Base-by-base conservation (phyloP, 1,140 invertebrate genomes). In the Drosophila parvula region DNA sequence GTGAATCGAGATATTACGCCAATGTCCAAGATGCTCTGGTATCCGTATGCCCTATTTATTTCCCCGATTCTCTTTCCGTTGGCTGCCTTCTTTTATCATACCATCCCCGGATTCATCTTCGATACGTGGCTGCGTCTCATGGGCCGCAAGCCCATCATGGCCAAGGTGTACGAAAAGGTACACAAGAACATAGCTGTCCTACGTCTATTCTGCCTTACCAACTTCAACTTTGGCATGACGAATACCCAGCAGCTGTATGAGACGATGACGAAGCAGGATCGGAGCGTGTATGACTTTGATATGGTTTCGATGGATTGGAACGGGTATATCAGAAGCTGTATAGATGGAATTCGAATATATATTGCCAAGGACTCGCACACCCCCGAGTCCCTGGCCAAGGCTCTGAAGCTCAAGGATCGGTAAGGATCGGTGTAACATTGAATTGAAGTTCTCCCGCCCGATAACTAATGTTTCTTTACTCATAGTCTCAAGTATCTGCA, bases 161-260 rank as follows among this genome's bases (percentile, higher is more conserved):
- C 94, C 7, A 94, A 94, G 80, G 93, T 95, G 2, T 96, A 97
- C 79, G 92, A 92, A 8, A 96, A 95, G 89, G 94, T 97, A 34
- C 93, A 95, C 56, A 94, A 95, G 79, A 95, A 96, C 58, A 93
- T 94, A 3, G 91, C 92, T 8, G 93, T 94, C 4, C 90, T 97
- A n/a, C 92, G 94, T 14, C 96, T 94, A 68, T 96, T 97, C 85
- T 93, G 94, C 7, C 92, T 92, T 0, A 90, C 93, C 28, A 91
- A 94, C 62, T 97, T 96, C 95, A 93, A 93, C 30, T 96, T 97
- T 79, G 81, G 93, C 8, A 95, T 94, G 74, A 88, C 92, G 0
- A 97, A 97, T 79, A 92, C 94, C 0, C 91, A 94, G 40, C 83
- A 84, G 4, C 91, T 98, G 44, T 93, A 94, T 91, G 77, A 92